These are phyloP conservation scores for Psylliodes chrysocephalus DNA, from an alignment of 2,888 invertebrate species.

Conservation along the genomic window DNA sequence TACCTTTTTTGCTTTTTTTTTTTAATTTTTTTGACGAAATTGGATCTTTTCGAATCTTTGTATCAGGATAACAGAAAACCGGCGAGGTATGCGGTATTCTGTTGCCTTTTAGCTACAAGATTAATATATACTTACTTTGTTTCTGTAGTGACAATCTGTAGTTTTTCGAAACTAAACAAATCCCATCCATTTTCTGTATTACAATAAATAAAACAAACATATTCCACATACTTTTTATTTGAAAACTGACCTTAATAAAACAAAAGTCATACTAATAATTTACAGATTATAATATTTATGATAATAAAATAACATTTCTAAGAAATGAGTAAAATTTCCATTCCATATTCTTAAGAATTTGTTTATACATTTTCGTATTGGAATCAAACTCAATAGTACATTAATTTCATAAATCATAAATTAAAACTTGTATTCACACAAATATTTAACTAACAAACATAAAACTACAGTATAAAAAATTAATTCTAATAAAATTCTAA, in stretches of 20 bases:
- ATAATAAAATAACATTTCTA: conserved; percentile 30
- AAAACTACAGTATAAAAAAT: conserved; percentile 16
- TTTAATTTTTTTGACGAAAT: too few species aligned
- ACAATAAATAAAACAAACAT: too few species aligned
- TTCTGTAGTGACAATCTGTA: too few species aligned
- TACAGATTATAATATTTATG: conserved; percentile 33
- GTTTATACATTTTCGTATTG: conserved; percentile 12
- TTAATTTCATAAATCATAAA: conserved; percentile 23
- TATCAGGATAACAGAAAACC: too few species aligned
- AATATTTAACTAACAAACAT: conserved; percentile 15
- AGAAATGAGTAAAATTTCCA: conserved; percentile 8
- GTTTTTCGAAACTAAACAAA: too few species aligned
- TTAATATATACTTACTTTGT: too few species aligned
- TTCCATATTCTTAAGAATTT: too few species aligned
- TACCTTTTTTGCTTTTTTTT: too few species aligned
- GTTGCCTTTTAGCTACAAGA: too few species aligned
- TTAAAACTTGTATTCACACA: conserved; percentile 31
- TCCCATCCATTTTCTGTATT: too few species aligned
- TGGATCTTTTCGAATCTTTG: too few species aligned
- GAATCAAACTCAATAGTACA: conserved; percentile 10
- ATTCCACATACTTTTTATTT: conserved; percentile 34
- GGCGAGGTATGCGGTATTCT: too few species aligned
- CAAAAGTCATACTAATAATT: conserved; percentile 40
- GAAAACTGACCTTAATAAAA: conserved; percentile 40
- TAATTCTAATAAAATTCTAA: conserved; percentile 12